These are phyloP conservation scores for Agrochola circellaris DNA, from an alignment of 2,888 invertebrate species.

Conservation along the genomic window DNA sequence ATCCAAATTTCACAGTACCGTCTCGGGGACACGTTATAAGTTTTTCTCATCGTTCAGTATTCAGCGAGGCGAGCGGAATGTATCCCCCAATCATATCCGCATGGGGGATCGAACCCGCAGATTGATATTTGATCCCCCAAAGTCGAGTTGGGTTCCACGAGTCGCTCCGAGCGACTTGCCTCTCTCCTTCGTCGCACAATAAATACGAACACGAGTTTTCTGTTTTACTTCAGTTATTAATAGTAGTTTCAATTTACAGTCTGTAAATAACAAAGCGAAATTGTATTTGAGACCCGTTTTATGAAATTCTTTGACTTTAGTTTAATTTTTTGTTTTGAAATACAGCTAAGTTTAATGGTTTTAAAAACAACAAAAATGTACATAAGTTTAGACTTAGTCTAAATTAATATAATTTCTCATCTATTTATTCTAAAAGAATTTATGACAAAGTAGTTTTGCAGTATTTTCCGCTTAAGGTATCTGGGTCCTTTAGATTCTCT, in stretches of 20 bases:
- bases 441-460: not conserved
- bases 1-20: constrained; percentile 55
- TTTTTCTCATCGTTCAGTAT: constrained; percentile 72
- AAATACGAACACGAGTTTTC: constrained; percentile 59
- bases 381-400: not conserved
- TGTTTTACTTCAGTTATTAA: constrained; percentile 54
- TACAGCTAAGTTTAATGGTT: not conserved
- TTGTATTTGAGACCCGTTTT: constrained; percentile 31
- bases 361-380: not conserved
- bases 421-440: not conserved
- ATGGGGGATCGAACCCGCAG: constrained; percentile 80
- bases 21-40: constrained; percentile 66
- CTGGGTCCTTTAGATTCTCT: constrained; percentile 15
- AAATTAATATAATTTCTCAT: not conserved
- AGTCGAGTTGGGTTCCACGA: constrained; percentile 70
- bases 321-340: constrained; percentile 12
- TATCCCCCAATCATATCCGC: constrained; percentile 71
- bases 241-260: constrained; percentile 53
- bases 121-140: constrained; percentile 89
- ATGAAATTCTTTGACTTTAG: constrained; percentile 19
- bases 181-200: constrained; percentile 48
- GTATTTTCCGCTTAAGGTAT: constrained; percentile 26
- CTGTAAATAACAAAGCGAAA: constrained; percentile 42
- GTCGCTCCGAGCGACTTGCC: constrained; percentile 49
- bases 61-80: constrained; percentile 65